Base-by-base conservation (phyloP, 2,888 invertebrate genomes). In the Amitus sp. region DNA sequence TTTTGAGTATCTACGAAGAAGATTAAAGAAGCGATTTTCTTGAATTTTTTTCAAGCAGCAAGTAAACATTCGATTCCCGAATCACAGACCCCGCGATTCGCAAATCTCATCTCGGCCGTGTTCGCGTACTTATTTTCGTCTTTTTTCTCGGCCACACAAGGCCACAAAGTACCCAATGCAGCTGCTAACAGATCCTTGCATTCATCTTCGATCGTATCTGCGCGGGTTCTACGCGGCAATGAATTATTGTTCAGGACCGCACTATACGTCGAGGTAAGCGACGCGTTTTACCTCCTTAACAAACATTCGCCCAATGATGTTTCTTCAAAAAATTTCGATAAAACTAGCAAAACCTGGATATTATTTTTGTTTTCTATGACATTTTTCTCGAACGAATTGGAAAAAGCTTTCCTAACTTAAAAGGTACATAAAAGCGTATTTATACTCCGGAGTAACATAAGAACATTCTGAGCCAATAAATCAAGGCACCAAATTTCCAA, bases 121-220 rank as follows among this genome's bases (percentile, higher is more conserved):
- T 17, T 19, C 42, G 20, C 42, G 42, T 42, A 42, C 20, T n/a
- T 20, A 9, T 20, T 12, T 50, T 17, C 15, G 39, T 20, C 49
- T 49, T 49, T 56, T 61, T 61, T 55, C 52, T 50, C 47, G 53
- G 27, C 60, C 47, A 33, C 54, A 49, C 63, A 64, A 60, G 60
- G 57, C 48, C 60, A 57, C 55, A 61, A 62, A 62, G 58, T 54
- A 59, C 55, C 65, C 53, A 61, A 67, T 62, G 68, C 73, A 76
- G 72, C 73, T 73, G 74, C 69, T 68, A 76, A 75, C 74, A 73
- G 73, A 74, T 74, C 70, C 62, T 71, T 68, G 70, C 67, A 68
- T 72, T 72, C 68, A 66, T 72, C 67, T 73, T 66, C 51, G 76
- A 77, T 77, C 70, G 68, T 73, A 73, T 76, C 75, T 67, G 52